Conservation (phyloP, 2,113 vertebrate genomes). For the Lagopus leucura region DNA sequence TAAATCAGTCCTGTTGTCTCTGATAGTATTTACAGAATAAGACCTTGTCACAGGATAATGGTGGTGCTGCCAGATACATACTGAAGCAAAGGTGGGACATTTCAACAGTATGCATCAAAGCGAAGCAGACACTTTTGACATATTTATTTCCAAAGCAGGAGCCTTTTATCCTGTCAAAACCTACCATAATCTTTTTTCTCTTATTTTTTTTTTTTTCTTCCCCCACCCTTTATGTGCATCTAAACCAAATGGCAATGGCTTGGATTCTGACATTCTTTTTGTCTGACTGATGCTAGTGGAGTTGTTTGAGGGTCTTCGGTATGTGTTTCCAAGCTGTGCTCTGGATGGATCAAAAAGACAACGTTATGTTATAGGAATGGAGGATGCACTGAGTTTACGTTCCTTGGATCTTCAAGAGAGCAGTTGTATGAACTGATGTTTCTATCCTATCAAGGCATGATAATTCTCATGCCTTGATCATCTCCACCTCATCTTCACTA, state of each 20-base stretch:
- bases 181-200: background rate
- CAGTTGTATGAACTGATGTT: background rate
- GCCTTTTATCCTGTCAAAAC: conserved; percentile 36
- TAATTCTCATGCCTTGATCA: background rate
- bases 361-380: background rate
- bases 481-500: background rate
- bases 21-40: background rate
- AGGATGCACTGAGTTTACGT: background rate
- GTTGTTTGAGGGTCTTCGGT: background rate
- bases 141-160: conserved; percentile 10
- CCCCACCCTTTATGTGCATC: background rate
- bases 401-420: background rate
- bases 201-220: background rate
- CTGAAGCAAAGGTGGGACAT: background rate
- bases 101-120: conserved; percentile 41
- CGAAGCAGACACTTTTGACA: conserved; percentile 3
- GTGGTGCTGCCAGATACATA: background rate
- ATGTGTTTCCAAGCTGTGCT: background rate
- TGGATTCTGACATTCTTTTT: background rate
- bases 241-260: background rate
- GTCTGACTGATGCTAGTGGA: background rate
- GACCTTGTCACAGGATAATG: conserved; percentile 21
- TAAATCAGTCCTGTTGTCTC: background rate
- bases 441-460: background rate
- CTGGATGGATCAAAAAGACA: background rate